These are phyloP conservation scores for Diogma glabrata DNA, from an alignment of 2,888 invertebrate species.

Conservation along the genomic window DNA sequence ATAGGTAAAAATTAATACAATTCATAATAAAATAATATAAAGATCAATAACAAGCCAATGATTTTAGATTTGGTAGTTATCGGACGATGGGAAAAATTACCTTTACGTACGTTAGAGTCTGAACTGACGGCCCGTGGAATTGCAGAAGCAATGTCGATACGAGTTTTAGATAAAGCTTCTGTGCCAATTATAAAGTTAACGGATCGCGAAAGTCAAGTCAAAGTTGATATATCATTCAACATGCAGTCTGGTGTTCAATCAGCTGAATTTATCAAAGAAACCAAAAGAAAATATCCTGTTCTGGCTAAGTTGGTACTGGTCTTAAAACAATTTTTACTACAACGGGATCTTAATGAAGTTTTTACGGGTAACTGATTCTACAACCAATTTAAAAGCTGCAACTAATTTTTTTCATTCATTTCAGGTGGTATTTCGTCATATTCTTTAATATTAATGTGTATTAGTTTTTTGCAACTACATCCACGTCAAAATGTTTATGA, in stretches of 20 bases:
- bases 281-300: conserved; percentile 77
- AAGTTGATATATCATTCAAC: conserved; percentile 98
- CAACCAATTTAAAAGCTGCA: neutral
- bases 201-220: conserved; percentile 67
- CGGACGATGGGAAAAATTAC: conserved; percentile 84
- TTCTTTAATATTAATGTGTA: conserved; percentile 95
- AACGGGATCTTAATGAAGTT: conserved; percentile 97
- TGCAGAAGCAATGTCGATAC: conserved; percentile 79
- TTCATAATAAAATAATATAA: too few species aligned
- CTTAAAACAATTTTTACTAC: conserved; percentile 94
- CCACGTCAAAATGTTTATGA: conserved; percentile 66
- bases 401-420: conserved; percentile 1
- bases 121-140: conserved; percentile 82
- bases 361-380: conserved; percentile 59
- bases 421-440: conserved; percentile 92
- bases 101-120: conserved; percentile 81
- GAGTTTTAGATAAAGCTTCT: conserved; percentile 94
- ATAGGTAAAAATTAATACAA: conserved; percentile 33
- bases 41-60: too few species aligned
- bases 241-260: conserved; percentile 97
- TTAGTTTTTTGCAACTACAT: conserved; percentile 92
- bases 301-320: conserved; percentile 92
- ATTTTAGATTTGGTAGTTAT: conserved; percentile 48
- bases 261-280: conserved; percentile 88
- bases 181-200: conserved; percentile 98